A percentile compares a stretch with the other conserved stretches of the same genome.
phyloP scores from a whole-genome alignment of 2,888 invertebrate species.

The Lasioglossum malachurum region DNA sequence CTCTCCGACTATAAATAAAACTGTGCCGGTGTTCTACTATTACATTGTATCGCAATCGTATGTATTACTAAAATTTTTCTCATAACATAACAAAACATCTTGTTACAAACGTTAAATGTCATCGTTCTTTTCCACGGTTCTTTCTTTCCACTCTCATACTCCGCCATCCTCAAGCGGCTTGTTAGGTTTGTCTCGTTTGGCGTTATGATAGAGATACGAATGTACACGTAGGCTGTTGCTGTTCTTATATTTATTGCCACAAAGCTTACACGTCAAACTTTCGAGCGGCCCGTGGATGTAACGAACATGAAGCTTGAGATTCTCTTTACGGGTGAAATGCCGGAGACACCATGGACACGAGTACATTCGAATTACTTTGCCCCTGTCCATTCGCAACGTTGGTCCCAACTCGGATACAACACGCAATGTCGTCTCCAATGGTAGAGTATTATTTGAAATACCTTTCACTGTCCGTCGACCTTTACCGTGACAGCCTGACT shows the following conservation, averaged over 20 bases:
- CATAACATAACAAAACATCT: slow-evolving; percentile 31
- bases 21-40: slow-evolving; percentile 31
- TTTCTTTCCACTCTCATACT: slow-evolving; percentile 33
- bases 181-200: slow-evolving; percentile 80
- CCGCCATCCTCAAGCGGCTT: slow-evolving; percentile 69
- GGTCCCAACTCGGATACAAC: slow-evolving; percentile 83
- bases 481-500: slow-evolving; percentile 66
- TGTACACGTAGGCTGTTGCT: slow-evolving; percentile 84
- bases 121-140: not conserved
- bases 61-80: slow-evolving; percentile 27
- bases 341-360: slow-evolving; percentile 84
- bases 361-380: slow-evolving; percentile 83
- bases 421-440: slow-evolving; percentile 81
- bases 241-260: slow-evolving; percentile 87
- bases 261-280: slow-evolving; percentile 89
- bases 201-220: slow-evolving; percentile 83
- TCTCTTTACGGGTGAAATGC: slow-evolving; percentile 85
- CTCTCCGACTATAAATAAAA: slow-evolving; percentile 40
- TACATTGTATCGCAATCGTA: slow-evolving; percentile 43
- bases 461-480: slow-evolving; percentile 81
- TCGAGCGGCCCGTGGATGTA: slow-evolving; percentile 90
- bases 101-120: slow-evolving; percentile 14
- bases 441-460: slow-evolving; percentile 79
- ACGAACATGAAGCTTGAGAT: slow-evolving; percentile 90
- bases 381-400: slow-evolving; percentile 81